phyloP scores from a whole-genome alignment of 2,113 vertebrate genomes.

The Stictonetta naevosa region DNA sequence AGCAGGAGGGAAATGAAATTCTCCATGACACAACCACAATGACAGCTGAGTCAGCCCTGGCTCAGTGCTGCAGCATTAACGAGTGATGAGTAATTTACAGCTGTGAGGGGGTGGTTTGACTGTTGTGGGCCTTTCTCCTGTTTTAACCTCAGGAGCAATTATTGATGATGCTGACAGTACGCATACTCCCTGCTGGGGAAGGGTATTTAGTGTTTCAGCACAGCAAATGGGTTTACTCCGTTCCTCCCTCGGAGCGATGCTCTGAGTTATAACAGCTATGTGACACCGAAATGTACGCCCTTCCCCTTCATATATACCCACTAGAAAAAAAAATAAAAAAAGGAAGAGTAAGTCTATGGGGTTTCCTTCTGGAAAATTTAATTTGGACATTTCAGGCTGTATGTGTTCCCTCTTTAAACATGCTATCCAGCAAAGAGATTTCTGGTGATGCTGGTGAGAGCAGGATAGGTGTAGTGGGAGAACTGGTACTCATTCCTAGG shows the following conservation, averaged over 20 bases:
- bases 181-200: neutral
- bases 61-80: conserved; percentile 61
- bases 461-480: neutral
- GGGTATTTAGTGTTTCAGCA: neutral
- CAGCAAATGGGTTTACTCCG: neutral
- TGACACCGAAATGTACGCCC: neutral
- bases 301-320: neutral
- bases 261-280: neutral
- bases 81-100: conserved; percentile 80
- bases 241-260: neutral
- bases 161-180: conserved; percentile 33
- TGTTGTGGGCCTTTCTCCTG: conserved; percentile 51
- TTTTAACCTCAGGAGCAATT: conserved; percentile 63
- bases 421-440: neutral
- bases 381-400: neutral
- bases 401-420: neutral
- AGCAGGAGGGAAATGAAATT: conserved; percentile 63
- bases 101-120: conserved; percentile 73
- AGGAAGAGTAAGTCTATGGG: neutral
- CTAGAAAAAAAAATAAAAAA: neutral
- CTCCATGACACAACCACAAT: conserved; percentile 43
- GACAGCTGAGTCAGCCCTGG: conserved; percentile 76
- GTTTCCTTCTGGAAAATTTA: neutral
- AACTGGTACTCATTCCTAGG: rapidly evolving
- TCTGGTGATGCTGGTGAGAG: neutral